phyloP scores from a whole-genome alignment of 1,140 invertebrate genomes.

The Radopholus similis region DNA sequence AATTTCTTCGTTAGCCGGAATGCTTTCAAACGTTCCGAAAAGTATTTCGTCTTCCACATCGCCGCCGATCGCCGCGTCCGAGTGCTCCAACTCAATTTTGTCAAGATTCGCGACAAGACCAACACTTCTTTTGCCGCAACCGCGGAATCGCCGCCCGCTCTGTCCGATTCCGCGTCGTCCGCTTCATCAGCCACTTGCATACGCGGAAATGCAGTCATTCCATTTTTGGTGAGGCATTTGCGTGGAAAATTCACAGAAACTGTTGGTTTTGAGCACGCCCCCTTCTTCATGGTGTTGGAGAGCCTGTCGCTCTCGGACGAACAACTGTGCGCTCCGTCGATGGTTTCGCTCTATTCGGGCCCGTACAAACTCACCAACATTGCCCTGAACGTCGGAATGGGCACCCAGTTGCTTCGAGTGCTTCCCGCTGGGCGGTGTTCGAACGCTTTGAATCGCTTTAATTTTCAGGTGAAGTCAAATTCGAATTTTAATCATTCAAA shows the following conservation, averaged over 20 bases:
- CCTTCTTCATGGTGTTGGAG: constrained; percentile 12
- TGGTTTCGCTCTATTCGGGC: constrained; percentile 8
- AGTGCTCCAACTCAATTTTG: constrained; percentile 6
- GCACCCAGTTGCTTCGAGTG: not conserved
- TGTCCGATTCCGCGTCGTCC: not conserved
- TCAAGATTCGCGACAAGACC: not conserved
- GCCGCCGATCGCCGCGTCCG: not conserved
- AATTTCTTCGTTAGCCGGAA: constrained; percentile 10
- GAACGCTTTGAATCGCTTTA: not conserved
- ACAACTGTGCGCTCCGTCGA: not conserved
- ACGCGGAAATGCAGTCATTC: not conserved
- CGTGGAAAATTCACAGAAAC: not conserved
- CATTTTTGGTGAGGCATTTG: constrained; percentile 9
- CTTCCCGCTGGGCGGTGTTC: constrained; percentile 6
- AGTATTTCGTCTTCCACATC: constrained; percentile 9
- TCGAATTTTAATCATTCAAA: not conserved
- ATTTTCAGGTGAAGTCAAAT: not conserved
- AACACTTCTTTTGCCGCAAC: not conserved
- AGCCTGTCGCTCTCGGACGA: not conserved
- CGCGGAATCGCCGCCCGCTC: not conserved
- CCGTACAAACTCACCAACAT: not conserved
- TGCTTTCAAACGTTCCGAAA: not conserved
- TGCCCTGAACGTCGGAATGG: not conserved
- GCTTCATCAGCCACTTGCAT: not conserved
- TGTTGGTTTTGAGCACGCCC: not conserved